Base-by-base conservation (phyloP, 2,888 invertebrate species). In the Pterostichus niger region DNA sequence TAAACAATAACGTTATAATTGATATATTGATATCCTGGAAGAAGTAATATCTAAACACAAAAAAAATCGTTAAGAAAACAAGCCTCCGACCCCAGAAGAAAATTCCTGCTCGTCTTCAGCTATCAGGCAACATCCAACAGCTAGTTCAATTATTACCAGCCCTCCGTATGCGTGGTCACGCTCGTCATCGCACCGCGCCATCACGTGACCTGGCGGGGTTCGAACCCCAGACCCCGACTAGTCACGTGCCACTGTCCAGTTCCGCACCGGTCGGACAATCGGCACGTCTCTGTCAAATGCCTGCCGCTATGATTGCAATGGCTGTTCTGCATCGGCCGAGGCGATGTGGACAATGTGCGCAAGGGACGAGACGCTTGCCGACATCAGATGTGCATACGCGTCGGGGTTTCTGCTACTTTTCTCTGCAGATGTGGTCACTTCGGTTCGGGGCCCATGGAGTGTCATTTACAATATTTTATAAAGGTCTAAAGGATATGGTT, bases 211-310 rank as follows among this genome's bases (percentile, higher is more conserved):
- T 6, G 52, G 5, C 52, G 4, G 52, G 52, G 4, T 52, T 52
- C 52, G 52, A 52, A 52, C 52, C 52, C 52, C 40, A 40, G 40
- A 6, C 10, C 33, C 68, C 9, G 44, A 2, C 44, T 40, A 31
- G 75, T 54, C 75, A 75, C 52, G 68, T 71, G 5, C 68, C 73
- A 33, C 61, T 40, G 40, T 40, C 40, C 40, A 40, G 24, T 73
- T 11, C 15, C 73, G 24, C 17, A 33, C 75, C 24, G 52, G 31
- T 10, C 46, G 11, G 73, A 54, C 54, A 75, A 75, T 75, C 75
- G 52, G 75, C 75, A 75, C 75, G 75, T 75, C 54, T 52, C 31
- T 75, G 75, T 75, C 75, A 75, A 75, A 75, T 75, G 75, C 75
- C 54, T 54, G 31, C 11, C 15, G 75, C 52, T 49, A 75, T 75